Evolutionary conservation across 2,797 vertebrate species (phyloP), one percentile per base, ranked within the genome.

Genomic region (Semaprochilodus insignis): DNA sequence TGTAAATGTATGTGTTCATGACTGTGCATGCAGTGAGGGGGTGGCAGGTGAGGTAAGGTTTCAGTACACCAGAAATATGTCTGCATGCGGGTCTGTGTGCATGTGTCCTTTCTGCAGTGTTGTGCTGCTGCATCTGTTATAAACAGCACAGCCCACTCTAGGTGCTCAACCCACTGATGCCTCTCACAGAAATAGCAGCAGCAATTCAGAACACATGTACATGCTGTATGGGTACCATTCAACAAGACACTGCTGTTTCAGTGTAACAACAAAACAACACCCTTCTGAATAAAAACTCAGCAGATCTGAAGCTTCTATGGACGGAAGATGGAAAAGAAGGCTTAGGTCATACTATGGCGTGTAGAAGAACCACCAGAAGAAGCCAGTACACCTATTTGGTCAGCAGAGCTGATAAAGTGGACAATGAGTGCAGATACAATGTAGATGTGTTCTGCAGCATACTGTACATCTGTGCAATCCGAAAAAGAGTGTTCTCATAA

Each of bases 141-240:
- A 54, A 54, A 21, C 72, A 74, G 52, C 52, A 36, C 19, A 15
- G 10, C 54, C 71, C 31, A 74, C 54, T 57, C 54, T 40, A 70
- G 36, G 67, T 70, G 8, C 67, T 70, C 40, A 14, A 57, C 31
- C 54, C 54, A 36, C 72, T 74, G 48, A 54, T 51, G 54, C 59
- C 54, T 74, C 72, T 36, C 21, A 36, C 72, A 21, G 59, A 74
- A 57, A 74, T 36, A 57, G 54, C 31, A 55, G 72, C 17, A 36
- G 54, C 31, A 74, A 36, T 74, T 74, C 27, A 40, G 27, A 57
- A n/a, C 72, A 74, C 52, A 36, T 36, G 72, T 59, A n/a, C 72
- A 36, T 21, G 27, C 27, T 57, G 54, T 74, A 54, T 7, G 2
- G 8, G 15, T 31, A 27, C 51, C 52, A 34, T 57, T 74, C 19